A percentile compares a stretch with the other conserved stretches of the same genome.
phyloP scores from a whole-genome alignment of 2,797 vertebrate genomes.

The Decapterus maruadsi region DNA sequence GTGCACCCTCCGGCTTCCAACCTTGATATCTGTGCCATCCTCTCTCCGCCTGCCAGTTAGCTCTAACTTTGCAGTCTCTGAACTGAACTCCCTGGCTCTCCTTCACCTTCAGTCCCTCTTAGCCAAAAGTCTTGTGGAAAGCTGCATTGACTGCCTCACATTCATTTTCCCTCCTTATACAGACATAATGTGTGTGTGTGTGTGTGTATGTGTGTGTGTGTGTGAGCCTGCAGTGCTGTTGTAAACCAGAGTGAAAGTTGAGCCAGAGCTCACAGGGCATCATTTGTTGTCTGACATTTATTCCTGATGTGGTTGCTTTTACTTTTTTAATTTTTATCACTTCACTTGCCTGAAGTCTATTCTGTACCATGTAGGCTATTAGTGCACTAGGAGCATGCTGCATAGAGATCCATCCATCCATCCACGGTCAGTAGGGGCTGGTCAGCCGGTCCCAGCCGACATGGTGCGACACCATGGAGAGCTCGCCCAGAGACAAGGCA shows the following conservation, averaged over 20 bases:
- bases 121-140: constrained; percentile 45
- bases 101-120: constrained; percentile 71
- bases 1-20: constrained; percentile 62
- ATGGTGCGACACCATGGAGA: no score
- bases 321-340: no score
- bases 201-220: background rate
- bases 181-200: constrained; percentile 14
- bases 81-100: constrained; percentile 63
- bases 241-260: constrained; percentile 30
- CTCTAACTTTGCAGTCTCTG: constrained; percentile 69
- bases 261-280: background rate
- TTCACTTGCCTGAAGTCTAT: background rate
- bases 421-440: no score
- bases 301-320: background rate
- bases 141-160: constrained; percentile 7
- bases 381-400: no score
- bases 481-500: no score
- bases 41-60: constrained; percentile 73
- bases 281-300: background rate
- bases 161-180: constrained; percentile 27
- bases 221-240: constrained; percentile 29
- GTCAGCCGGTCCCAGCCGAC: no score
- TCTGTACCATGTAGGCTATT: background rate
- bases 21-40: constrained; percentile 76
- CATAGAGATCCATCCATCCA: no score